Base-by-base conservation (phyloP, 2,888 invertebrate species). In the Lasioglossum villosulum region DNA sequence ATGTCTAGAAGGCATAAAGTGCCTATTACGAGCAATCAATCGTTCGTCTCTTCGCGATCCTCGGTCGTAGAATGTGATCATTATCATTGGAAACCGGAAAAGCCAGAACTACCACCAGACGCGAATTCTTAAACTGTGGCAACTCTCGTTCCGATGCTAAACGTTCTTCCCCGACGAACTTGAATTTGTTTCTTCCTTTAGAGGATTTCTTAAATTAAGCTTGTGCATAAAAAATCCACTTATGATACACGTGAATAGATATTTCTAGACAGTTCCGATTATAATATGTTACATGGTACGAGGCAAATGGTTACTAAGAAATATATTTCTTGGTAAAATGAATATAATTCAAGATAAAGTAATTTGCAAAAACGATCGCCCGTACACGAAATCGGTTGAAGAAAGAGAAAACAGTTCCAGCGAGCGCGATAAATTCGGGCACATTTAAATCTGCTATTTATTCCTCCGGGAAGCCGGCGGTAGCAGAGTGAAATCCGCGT, bases 1-100 rank as follows among this genome's bases (percentile, higher is more conserved):
- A 59, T 71, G 70, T 81, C 56, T 56, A 34, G 45, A 34, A 16
- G 77, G 72, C 78, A 82, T 83, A 78, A 86, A 90, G 59, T 71
- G 66, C 39, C 73, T 39, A 39, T 82, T 81, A 71, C 56, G 30
- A 27, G 16, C 77, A 70, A 42, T 90, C 77, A 77, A 88, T 82
- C 71, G 72, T 80, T 77, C 75, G 45, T 74, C 78, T 80, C 76
- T 77, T 72, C 45, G 70, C 48, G 68, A 45, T 37, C 37, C 42
- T 10, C 39, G 48, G 66, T 37, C 27, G 63, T 39, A 19, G 42
- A 72, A 30, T 19, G 12, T 48, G 34, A 74, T 45, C 70, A 72
- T 83, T 83, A 78, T 30, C 45, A 27, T 73, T 56, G 45, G 8
- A 52, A 30, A 52, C 14, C 27, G 76, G 56, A 14, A 14, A 23